Percentiles rank a stretch among this genome's conserved stretches.
Conservation (phyloP, 2,888 invertebrate genomes). For the Melieria omissa region DNA sequence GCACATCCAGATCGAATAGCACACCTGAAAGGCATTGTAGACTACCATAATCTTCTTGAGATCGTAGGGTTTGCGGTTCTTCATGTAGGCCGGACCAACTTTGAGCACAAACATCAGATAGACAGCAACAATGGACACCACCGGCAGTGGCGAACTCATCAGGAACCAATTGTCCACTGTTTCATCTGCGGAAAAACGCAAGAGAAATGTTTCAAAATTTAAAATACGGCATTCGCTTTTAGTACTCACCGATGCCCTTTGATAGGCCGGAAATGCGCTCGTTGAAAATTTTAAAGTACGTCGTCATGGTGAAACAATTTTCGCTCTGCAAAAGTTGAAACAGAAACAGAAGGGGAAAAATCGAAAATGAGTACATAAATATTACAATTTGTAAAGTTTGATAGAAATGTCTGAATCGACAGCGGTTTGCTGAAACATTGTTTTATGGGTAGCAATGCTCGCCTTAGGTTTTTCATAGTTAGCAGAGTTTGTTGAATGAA, state of each 20-base stretch:
- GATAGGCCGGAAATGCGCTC: conserved; percentile 60
- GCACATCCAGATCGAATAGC: conserved; percentile 81
- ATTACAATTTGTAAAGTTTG: not conserved
- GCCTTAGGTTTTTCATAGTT: not conserved
- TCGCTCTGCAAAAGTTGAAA: conserved; percentile 15
- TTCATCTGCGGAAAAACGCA: conserved; percentile 71
- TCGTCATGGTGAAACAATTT: conserved; percentile 51
- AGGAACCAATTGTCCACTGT: conserved; percentile 81
- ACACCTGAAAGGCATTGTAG: conserved; percentile 90
- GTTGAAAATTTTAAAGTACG: conserved; percentile 61
- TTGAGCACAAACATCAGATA: conserved; percentile 81
- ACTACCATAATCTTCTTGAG: conserved; percentile 77
- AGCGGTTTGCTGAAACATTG: too few species aligned
- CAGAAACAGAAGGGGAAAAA: conserved; percentile 23
- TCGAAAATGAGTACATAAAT: conserved; percentile 34
- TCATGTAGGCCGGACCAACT: conserved; percentile 81
- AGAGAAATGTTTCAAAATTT: not conserved
- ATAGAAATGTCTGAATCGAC: too few species aligned
- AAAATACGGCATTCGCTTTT: not conserved
- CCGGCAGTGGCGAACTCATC: conserved; percentile 80
- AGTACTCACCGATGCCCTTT: conserved; percentile 61
- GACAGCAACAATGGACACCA: conserved; percentile 72
- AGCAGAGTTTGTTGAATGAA: conserved; percentile 9
- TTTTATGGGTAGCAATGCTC: conserved; percentile 12
- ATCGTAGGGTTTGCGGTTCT: conserved; percentile 78